Evolutionary conservation across 2,113 vertebrate species (phyloP).

Genomic region (Xenopus borealis): DNA sequence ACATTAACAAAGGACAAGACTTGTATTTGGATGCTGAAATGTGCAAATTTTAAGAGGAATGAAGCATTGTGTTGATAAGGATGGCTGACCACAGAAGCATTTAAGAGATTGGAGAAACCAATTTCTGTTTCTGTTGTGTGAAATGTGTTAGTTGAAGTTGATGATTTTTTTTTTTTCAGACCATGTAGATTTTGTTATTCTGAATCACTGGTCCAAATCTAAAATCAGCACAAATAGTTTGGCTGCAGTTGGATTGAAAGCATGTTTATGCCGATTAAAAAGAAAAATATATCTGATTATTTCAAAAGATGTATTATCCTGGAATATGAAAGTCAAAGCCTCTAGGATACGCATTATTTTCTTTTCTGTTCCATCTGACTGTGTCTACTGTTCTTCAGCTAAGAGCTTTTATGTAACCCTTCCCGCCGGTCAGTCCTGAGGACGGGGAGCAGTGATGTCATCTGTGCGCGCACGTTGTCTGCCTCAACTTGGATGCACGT

Average conservation of each 20-base stretch:
- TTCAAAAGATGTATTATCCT: background rate
- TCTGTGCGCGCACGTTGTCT: no score
- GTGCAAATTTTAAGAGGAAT: conserved; percentile 29
- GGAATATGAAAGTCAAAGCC: background rate
- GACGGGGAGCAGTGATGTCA: no score
- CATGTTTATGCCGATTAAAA: background rate
- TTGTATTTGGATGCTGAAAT: conserved; percentile 17
- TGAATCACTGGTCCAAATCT: conserved; percentile 4
- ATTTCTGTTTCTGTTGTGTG: conserved; percentile 41
- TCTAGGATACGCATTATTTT: no score
- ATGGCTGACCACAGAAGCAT: conserved; percentile 42
- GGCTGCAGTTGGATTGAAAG: conserved; percentile 24
- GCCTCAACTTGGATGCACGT: no score
- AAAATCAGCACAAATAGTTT: conserved; percentile 36
- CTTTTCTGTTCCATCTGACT: no score
- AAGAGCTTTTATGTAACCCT: no score
- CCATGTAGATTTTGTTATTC: conserved; percentile 42
- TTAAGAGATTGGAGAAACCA: conserved; percentile 33
- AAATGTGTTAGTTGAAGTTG: conserved; percentile 40
- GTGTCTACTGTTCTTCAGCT: no score
- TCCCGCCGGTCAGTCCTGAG: no score
- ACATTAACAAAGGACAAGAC: conserved; percentile 6
- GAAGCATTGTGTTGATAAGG: conserved; percentile 37
- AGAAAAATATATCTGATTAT: background rate
- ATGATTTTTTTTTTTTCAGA: conserved; percentile 25